phyloP scores from a whole-genome alignment of 2,888 invertebrate genomes.

The Laspeyria flexula region DNA sequence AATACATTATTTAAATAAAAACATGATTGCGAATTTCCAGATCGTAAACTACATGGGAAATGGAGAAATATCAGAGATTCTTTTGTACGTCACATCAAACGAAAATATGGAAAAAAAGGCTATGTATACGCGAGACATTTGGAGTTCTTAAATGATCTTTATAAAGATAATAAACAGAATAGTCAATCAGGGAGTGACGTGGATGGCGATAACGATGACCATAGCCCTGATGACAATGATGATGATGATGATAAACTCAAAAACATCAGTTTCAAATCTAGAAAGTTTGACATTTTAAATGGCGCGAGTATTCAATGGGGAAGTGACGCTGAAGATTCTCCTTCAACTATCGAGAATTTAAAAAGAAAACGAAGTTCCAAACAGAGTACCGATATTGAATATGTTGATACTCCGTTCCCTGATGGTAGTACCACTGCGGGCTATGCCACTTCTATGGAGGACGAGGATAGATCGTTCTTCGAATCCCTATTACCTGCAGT shows the following conservation, averaged over 20 bases:
- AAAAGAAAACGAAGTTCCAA: constrained; percentile 52
- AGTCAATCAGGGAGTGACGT: constrained; percentile 56
- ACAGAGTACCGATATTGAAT: constrained; percentile 54
- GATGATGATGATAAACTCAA: constrained; percentile 55
- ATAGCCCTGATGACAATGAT: constrained; percentile 51
- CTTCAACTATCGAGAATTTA: constrained; percentile 52
- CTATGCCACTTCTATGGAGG: constrained; percentile 46
- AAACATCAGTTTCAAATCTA: constrained; percentile 40
- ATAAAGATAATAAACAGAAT: constrained; percentile 52
- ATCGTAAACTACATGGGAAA: constrained; percentile 68
- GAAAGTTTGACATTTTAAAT: constrained; percentile 43
- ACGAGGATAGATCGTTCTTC: constrained; percentile 75
- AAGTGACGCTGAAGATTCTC: constrained; percentile 50
- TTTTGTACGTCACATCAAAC: constrained; percentile 65
- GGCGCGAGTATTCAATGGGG: constrained; percentile 44
- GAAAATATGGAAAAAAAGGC: constrained; percentile 52
- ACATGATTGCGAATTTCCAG: constrained; percentile 54
- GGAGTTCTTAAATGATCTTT: constrained; percentile 60
- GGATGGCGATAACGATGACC: constrained; percentile 50
- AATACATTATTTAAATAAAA: constrained; percentile 14
- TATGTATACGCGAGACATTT: constrained; percentile 71
- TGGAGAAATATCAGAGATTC: constrained; percentile 79
- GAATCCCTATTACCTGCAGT: constrained; percentile 73
- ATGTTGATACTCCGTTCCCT: constrained; percentile 58
- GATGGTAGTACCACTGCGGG: constrained; percentile 50